Conservation (phyloP, 2,888 invertebrate species). For the Tupiocoris notatus region DNA sequence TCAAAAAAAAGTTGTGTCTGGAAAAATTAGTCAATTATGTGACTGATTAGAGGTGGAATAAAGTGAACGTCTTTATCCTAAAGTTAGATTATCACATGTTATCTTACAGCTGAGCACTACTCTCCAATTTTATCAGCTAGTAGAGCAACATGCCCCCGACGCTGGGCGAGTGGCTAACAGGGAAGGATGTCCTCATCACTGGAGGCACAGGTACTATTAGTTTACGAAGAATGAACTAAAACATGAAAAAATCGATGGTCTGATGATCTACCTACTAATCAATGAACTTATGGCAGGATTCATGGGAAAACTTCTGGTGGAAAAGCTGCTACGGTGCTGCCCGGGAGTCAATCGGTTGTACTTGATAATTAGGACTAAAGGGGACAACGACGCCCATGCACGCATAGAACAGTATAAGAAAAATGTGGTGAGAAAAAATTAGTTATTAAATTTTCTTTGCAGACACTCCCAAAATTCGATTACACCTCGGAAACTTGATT, state of each 20-base stretch:
- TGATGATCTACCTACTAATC: too few relatives aligned
- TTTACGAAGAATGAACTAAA: too few relatives aligned
- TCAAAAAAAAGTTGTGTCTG: too few relatives aligned
- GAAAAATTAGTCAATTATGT: too few relatives aligned
- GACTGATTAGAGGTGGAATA: too few relatives aligned
- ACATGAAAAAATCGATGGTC: too few relatives aligned
- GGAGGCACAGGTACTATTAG: neutral
- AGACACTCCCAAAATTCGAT: neutral
- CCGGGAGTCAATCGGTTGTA: constrained; percentile 37
- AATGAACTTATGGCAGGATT: constrained; percentile 93
- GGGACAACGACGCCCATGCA: constrained; percentile 15
- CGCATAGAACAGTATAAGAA: constrained; percentile 22
- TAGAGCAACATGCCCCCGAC: neutral
- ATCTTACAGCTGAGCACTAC: too few relatives aligned
- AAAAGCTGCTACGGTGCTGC: constrained; percentile 74
- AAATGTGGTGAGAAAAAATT: constrained; percentile 5
- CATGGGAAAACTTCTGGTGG: constrained; percentile 88
- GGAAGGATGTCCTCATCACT: constrained; percentile 67
- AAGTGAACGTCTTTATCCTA: too few relatives aligned
- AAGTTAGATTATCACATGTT: too few relatives aligned
- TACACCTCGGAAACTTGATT: neutral
- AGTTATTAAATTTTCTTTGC: neutral
- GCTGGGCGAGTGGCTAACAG: constrained; percentile 28
- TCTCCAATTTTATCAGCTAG: too few relatives aligned
- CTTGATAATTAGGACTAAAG: constrained; percentile 39